These are phyloP conservation scores for Seriola rivoliana DNA, from an alignment of 2,113 vertebrate genomes.

Conservation along the genomic window DNA sequence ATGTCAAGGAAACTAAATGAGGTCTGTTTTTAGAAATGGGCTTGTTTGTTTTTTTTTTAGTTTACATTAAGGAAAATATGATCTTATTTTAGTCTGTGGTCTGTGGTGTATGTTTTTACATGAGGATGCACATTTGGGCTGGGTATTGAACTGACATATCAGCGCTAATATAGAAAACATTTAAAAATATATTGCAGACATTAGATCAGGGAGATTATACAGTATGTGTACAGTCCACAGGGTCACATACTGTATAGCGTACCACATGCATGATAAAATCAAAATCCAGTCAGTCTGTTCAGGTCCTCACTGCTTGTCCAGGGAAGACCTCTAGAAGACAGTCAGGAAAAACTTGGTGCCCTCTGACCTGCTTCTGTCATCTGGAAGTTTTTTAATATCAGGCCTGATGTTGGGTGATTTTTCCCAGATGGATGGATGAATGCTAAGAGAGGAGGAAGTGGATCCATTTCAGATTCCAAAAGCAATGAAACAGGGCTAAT, in stretches of 20 bases:
- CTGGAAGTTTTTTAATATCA: constrained; percentile 46
- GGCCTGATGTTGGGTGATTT: constrained; percentile 35
- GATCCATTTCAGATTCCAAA: constrained; percentile 24
- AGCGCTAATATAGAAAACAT: not conserved
- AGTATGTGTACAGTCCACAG: not conserved
- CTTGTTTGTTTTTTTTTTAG: not conserved
- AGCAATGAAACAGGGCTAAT: constrained; percentile 17
- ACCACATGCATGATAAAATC: not conserved
- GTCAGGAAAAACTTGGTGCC: not conserved
- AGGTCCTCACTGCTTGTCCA: not conserved
- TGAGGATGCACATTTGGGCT: not conserved
- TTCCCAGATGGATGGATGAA: constrained; percentile 48
- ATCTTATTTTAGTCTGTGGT: too few relatives aligned
- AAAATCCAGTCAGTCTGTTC: not conserved
- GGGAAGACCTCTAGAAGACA: not conserved
- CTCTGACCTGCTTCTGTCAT: constrained; percentile 43
- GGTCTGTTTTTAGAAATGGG: not conserved
- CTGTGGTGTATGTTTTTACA: not conserved
- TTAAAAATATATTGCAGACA: not conserved
- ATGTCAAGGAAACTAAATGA: not conserved
- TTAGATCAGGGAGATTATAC: not conserved
- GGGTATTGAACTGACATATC: not conserved
- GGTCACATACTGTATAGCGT: not conserved
- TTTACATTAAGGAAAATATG: too few relatives aligned
- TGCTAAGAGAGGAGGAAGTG: constrained; percentile 19